These are phyloP conservation scores for Phalloptychus januarius DNA, from an alignment of 2,797 vertebrate genomes.

Conservation along the genomic window DNA sequence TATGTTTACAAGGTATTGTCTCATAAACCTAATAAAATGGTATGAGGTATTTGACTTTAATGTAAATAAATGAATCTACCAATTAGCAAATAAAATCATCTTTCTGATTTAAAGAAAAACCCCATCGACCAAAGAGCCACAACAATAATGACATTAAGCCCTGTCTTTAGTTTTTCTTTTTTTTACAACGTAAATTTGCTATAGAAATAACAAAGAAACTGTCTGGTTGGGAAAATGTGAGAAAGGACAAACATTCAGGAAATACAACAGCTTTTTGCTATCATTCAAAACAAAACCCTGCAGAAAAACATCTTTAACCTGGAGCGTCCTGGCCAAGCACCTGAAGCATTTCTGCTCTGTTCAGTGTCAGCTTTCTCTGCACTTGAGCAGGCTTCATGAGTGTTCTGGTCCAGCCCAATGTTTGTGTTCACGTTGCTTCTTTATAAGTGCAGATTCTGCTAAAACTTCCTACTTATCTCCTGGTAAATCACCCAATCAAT, in stretches of 20 bases:
- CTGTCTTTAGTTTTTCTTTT: slow-evolving; percentile 34
- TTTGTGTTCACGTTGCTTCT: slow-evolving; percentile 29
- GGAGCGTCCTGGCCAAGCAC: slow-evolving; percentile 21
- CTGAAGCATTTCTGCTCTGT: slow-evolving; percentile 28
- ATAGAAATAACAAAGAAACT: slow-evolving; percentile 57
- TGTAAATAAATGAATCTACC: neutral
- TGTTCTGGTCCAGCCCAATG: slow-evolving; percentile 40
- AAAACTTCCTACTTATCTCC: slow-evolving; percentile 40
- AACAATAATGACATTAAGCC: slow-evolving; percentile 39
- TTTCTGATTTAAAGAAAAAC: slow-evolving; percentile 42
- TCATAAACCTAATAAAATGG: slow-evolving; percentile 13
- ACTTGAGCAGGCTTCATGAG: slow-evolving; percentile 31
- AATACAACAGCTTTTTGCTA: slow-evolving; percentile 43
- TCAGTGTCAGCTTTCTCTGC: slow-evolving; percentile 30
- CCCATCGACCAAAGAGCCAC: slow-evolving; percentile 31
- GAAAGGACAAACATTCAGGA: slow-evolving; percentile 33
- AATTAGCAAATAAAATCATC: neutral
- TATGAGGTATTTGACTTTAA: slow-evolving; percentile 4
- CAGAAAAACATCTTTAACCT: slow-evolving; percentile 37
- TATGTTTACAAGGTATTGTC: neutral
- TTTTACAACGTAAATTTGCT: slow-evolving; percentile 57
- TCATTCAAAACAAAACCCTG: slow-evolving; percentile 39
- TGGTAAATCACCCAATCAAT: slow-evolving; percentile 21
- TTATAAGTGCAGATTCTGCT: slow-evolving; percentile 64
- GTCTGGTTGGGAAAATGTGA: slow-evolving; percentile 43